Evolutionary conservation across 2,888 invertebrate species (phyloP), one percentile per base, ranked within the genome.

Genomic region (Drosophila maculinotata): DNA sequence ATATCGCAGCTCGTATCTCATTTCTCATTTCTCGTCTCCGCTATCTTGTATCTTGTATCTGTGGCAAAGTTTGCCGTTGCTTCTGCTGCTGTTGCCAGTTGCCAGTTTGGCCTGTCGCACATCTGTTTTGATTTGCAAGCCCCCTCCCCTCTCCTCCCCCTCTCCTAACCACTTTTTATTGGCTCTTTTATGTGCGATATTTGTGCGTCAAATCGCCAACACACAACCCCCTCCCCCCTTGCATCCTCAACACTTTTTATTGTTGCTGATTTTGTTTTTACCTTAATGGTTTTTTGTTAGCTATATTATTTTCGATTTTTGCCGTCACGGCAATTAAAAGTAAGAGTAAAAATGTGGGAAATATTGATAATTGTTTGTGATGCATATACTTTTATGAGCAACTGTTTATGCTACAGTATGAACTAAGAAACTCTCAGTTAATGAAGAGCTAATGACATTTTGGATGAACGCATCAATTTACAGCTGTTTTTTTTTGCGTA

Each of bases 201-300:
- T 84, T 84, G 79, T 84, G 70, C 82, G 74, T 81, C 78, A 87
- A 81, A 81, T 87, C 79, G 66, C 62, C 77, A 58, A 76, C 79
- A 59, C 54, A 30, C 39, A 33, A 41, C 26, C 28, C 28, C 31
- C 25, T 8, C 25, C n/a, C 15, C 9, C 9, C 3, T 6, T 7
- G n/a, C 30, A 10, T 20, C 3, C 2, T 10, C 33, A 6, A 42
- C 17, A 39, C 45, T 67, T 73, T 69, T 59, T 47, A 33, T 56
- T 54, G 15, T 47, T 53, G 36, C 44, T 54, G 15, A 35, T 42
- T 7, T 33, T n/a, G n/a, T 38, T 73, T 79, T 68, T 60, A 63
- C 71, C 60, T 82, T 63, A 63, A 56, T 67, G 53, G 53, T 72
- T 56, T 51, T 42, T 41, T 48, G 30, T 49, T 23, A 9, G 1